A percentile compares a stretch with the other conserved stretches of the same genome.
phyloP scores from a whole-genome alignment of 2,888 invertebrate species.

The Molanna angustata region DNA sequence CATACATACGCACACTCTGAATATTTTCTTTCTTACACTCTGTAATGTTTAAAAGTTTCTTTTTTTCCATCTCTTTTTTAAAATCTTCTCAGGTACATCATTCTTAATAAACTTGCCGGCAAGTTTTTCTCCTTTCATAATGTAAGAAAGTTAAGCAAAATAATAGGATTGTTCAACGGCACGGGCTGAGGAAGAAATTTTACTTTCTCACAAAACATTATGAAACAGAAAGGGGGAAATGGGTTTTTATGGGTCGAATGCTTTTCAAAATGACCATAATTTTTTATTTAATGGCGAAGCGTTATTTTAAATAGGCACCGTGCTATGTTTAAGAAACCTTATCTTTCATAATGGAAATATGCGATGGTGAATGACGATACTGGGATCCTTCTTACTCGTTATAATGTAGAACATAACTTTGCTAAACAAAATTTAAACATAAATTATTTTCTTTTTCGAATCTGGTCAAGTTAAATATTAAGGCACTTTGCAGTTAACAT shows the following conservation, averaged over 20 bases:
- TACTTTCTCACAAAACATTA: slow-evolving; percentile 26
- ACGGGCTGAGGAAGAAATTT: slow-evolving; percentile 20
- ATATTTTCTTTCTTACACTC: slow-evolving; percentile 5
- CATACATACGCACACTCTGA: background rate
- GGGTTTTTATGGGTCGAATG: slow-evolving; percentile 29
- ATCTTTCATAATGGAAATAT: too few species aligned
- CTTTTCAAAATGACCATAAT: slow-evolving; percentile 13
- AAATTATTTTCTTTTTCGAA: too few species aligned
- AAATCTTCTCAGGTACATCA: slow-evolving; percentile 19
- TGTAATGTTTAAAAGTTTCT: slow-evolving; percentile 10
- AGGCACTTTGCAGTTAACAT: too few species aligned
- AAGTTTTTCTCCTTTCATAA: slow-evolving; percentile 27
- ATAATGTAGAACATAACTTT: too few species aligned
- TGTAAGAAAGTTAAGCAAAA: slow-evolving; percentile 28
- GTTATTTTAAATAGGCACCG: background rate
- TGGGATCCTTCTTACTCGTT: too few species aligned
- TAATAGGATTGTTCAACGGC: slow-evolving; percentile 28
- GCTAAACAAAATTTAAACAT: too few species aligned
- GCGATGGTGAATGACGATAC: too few species aligned
- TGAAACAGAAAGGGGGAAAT: slow-evolving; percentile 14
- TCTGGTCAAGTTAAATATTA: too few species aligned
- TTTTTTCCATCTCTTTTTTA: slow-evolving; percentile 10
- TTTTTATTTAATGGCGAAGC: slow-evolving; percentile 6
- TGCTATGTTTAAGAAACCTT: too few species aligned
- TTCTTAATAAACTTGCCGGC: slow-evolving; percentile 26